phyloP scores from a whole-genome alignment of 2,113 vertebrate genomes.

The Crocuta crocuta region DNA sequence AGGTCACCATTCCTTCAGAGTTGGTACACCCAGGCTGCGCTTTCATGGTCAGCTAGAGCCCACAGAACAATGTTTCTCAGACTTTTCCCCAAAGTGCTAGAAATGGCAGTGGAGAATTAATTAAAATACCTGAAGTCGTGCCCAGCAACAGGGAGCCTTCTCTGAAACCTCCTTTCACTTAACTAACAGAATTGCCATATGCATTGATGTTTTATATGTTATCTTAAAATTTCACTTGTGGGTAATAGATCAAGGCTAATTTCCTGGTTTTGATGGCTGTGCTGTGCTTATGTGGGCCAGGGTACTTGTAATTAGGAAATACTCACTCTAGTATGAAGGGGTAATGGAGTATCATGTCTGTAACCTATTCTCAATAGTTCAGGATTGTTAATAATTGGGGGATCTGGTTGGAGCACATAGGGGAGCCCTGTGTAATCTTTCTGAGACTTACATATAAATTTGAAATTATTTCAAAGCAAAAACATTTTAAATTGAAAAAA shows the following conservation, averaged over 20 bases:
- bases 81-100: background rate
- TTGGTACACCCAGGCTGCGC: background rate
- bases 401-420: background rate
- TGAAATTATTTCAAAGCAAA: conserved; percentile 26
- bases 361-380: background rate
- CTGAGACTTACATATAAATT: background rate
- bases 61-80: background rate
- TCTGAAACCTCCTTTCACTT: background rate
- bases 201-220: background rate
- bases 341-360: background rate
- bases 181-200: background rate
- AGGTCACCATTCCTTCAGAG: background rate
- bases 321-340: background rate
- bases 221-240: background rate
- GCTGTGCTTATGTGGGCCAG: background rate
- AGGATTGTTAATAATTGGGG: background rate
- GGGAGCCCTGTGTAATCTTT: background rate
- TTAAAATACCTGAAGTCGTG: background rate
- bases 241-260: background rate
- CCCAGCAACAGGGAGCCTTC: background rate
- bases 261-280: background rate
- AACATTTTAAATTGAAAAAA: background rate
- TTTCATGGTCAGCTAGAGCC: background rate
- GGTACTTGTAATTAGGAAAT: background rate
- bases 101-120: background rate